phyloP scores from a whole-genome alignment of 1,140 invertebrate species.

The Psilanteris sp. region DNA sequence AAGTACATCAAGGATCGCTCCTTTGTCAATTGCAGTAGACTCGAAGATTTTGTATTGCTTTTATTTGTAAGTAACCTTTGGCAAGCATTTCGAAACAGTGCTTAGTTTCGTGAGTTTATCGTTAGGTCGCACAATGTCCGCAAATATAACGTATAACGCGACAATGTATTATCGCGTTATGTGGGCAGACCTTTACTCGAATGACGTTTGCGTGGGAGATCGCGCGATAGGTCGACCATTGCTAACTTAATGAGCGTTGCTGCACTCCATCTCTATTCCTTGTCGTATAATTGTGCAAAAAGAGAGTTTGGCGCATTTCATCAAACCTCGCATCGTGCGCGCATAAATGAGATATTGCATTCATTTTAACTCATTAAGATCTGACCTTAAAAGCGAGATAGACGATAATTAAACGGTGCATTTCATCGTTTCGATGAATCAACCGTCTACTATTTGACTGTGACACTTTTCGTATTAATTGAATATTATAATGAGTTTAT shows the following conservation, averaged over 20 bases:
- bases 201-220: constrained; percentile 69
- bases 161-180: constrained; percentile 65
- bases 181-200: constrained; percentile 61
- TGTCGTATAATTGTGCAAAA: constrained; percentile 53
- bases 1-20: constrained; percentile 22
- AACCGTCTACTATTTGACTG: constrained; percentile 9
- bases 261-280: constrained; percentile 58
- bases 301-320: constrained; percentile 50
- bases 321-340: constrained; percentile 35
- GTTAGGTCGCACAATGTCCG: constrained; percentile 53
- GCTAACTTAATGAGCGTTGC: constrained; percentile 68
- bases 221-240: constrained; percentile 65
- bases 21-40: constrained; percentile 43
- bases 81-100: constrained; percentile 64
- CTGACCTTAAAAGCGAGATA: constrained; percentile 11
- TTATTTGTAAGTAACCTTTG: constrained; percentile 63
- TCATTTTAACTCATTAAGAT: constrained; percentile 37
- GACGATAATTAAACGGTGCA: constrained; percentile 33
- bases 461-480: too few species aligned
- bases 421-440: constrained; percentile 15
- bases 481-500: too few species aligned
- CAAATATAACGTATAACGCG: constrained; percentile 66
- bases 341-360: constrained; percentile 48
- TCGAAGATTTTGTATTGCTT: constrained; percentile 33
- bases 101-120: constrained; percentile 70